Evolutionary conservation across 2,888 invertebrate species (phyloP), one percentile per base, ranked within the genome.

Genomic region (Tyria jacobaeae): DNA sequence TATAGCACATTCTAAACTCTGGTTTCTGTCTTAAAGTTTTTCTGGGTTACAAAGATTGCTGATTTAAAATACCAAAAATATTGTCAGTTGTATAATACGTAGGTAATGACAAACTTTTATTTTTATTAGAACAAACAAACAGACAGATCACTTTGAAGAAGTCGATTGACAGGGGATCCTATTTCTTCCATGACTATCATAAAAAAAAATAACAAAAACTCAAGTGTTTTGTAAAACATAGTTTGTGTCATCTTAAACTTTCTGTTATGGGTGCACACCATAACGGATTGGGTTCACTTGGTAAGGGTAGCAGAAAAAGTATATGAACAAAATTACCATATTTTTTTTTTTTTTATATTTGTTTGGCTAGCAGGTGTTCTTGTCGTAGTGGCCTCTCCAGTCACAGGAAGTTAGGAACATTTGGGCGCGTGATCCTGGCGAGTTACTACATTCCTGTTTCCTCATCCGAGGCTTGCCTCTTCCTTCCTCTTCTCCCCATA

Each of bases 161-260:
- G 25, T 48, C 35, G 31, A 21, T 15, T 37, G 17, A 34, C 56
- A 14, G 21, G 62, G 59, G 68, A 65, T 65, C 56, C 17, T 47
- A 62, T 66, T 69, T 72, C 66, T 72, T 76, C 73, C 70, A 58
- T 75, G 73, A 75, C 66, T 58, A n/a, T 44, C 24, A 51, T 48
- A 67, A 73, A 66, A 59, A 35, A 10, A n/a, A 47, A 15, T 7
- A 0, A 69, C 55, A 75, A 73, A 73, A 75, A 75, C 35, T 50
- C 58, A 31, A 60, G 64, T 75, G 62, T 73, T 75, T 69, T 64
- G 64, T 60, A 61, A 56, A 60, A 61, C 59, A 54, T 39, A 56
- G 66, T 59, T 63, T 58, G 55, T 66, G 73, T 70, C 73, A 69
- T 72, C 75, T 72, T 64, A 66, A 66, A 60, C 55, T 41, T 58